Conservation (phyloP, 2,888 invertebrate genomes). For the Meiosimyza decipiens region DNA sequence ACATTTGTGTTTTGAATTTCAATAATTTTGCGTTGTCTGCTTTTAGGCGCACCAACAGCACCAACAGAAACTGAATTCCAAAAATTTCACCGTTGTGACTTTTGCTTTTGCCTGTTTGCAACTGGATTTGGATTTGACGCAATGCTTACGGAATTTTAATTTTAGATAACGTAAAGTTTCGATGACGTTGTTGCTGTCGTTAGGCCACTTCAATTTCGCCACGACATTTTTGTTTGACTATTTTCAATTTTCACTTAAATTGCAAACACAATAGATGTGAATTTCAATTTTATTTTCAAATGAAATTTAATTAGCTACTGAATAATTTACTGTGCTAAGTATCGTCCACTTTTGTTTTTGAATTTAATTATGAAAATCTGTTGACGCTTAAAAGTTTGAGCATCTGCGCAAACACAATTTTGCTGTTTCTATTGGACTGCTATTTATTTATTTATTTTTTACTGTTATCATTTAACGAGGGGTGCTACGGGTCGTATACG, state of each 20-base stretch:
- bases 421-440: background rate
- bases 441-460: too few relatives aligned
- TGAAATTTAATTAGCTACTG: too few relatives aligned
- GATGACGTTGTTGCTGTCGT: too few relatives aligned
- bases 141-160: constrained; percentile 44
- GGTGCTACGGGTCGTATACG: background rate
- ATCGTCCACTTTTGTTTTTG: background rate
- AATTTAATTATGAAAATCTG: constrained; percentile 16
- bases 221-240: too few relatives aligned
- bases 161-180: too few relatives aligned
- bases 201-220: too few relatives aligned
- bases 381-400: background rate
- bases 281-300: too few relatives aligned
- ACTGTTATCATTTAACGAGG: too few relatives aligned
- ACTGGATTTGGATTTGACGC: constrained; percentile 45
- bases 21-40: constrained; percentile 42
- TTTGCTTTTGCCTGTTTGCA: constrained; percentile 32
- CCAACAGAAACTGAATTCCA: background rate
- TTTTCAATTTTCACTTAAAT: too few relatives aligned
- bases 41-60: constrained; percentile 32
- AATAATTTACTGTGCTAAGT: too few relatives aligned
- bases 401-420: constrained; percentile 10
- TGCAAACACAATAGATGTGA: too few relatives aligned
- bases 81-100: background rate
- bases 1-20: constrained; percentile 43